These are phyloP conservation scores for Lepisosteus oculatus DNA, from an alignment of 2,113 vertebrate species.

Conservation along the genomic window DNA sequence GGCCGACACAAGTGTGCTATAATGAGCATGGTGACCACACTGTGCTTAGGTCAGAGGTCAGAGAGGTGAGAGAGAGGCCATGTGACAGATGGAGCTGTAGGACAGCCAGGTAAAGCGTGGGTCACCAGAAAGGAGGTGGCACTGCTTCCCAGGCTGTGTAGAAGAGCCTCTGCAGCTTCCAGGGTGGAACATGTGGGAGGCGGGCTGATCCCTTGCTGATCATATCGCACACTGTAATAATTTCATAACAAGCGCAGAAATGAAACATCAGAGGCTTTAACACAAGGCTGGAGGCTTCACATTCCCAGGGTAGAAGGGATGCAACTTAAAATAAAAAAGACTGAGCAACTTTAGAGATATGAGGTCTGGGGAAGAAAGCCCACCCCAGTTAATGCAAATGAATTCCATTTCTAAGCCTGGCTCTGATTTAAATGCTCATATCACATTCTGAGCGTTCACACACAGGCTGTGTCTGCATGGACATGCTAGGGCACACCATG, in stretches of 20 bases:
- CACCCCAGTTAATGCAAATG: not conserved
- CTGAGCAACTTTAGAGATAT: not conserved
- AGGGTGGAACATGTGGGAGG: slow-evolving; percentile 8
- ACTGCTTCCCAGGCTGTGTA: not conserved
- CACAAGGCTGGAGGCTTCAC: slow-evolving; percentile 1
- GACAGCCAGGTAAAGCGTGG: not conserved
- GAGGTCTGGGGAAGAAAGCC: not conserved
- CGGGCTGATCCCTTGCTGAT: not conserved
- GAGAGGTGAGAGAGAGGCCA: not conserved
- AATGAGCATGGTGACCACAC: no score
- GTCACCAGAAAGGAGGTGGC: not conserved
- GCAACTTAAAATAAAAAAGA: not conserved
- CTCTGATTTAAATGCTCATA: no score
- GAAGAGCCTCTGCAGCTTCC: not conserved
- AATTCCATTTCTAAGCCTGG: no score
- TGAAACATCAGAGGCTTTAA: slow-evolving; percentile 12
- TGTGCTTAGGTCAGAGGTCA: no score
- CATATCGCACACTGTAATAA: not conserved
- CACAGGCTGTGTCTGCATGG: no score
- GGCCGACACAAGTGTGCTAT: no score
- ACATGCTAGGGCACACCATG: no score
- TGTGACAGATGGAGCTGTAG: not conserved
- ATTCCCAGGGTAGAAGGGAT: not conserved
- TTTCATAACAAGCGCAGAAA: not conserved
- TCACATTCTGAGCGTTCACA: no score